Conservation (phyloP, 2,113 vertebrate genomes). For the Leucoraja erinaceus region DNA sequence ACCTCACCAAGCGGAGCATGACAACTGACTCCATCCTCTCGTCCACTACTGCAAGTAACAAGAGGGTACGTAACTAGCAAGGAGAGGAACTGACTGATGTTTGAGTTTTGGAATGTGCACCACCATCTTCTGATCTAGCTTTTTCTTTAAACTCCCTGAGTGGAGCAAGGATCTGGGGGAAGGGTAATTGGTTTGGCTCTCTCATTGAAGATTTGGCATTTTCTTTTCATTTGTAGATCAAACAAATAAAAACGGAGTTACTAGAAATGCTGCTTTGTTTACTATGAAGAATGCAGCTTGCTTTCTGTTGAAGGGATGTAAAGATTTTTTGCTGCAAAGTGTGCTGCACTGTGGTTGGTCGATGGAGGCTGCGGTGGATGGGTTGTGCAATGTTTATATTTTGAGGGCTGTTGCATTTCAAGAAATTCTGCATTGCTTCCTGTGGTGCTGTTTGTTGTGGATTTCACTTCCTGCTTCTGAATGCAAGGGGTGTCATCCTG, state of each 20-base stretch:
- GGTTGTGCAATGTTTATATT: background rate
- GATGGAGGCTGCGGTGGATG: background rate
- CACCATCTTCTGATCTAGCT: background rate
- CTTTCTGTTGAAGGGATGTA: background rate
- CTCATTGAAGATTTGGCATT: background rate
- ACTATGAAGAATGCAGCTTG: background rate
- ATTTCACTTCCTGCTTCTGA: background rate
- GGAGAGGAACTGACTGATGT: background rate
- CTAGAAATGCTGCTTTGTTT: background rate
- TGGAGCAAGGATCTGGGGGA: background rate
- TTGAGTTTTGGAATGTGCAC: background rate
- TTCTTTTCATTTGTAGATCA: background rate
- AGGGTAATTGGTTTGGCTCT: background rate
- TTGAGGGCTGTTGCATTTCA: background rate
- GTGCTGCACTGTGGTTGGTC: background rate
- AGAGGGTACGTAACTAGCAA: slow-evolving; percentile 50
- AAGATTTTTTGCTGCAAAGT: background rate
- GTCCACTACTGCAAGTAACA: slow-evolving; percentile 51
- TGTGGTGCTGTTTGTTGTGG: background rate
- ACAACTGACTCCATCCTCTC: slow-evolving; percentile 47
- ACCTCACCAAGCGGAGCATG: slow-evolving; percentile 68
- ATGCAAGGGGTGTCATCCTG: background rate
- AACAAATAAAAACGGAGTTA: background rate
- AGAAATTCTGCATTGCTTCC: background rate
- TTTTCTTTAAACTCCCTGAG: background rate